A percentile compares a stretch with the other conserved stretches of the same genome.
These are phyloP conservation scores for Stenotaenia linearis DNA, from an alignment of 2,888 invertebrate species.

Conservation along the genomic window DNA sequence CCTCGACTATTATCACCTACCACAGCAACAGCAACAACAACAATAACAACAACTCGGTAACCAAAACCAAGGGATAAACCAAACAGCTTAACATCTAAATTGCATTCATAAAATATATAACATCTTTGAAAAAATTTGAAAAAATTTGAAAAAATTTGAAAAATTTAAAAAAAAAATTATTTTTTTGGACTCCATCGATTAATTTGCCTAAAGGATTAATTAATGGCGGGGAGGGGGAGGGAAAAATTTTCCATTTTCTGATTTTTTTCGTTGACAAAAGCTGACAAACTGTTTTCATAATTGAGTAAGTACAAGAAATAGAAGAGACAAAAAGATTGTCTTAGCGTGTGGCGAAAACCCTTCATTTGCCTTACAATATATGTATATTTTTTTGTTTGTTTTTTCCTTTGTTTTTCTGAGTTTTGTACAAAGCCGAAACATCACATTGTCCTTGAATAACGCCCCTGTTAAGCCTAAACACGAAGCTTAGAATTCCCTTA, in stretches of 20 bases:
- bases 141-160: background rate
- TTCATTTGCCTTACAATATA: background rate
- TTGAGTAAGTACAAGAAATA: slow-evolving; percentile 12
- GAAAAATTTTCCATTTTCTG: background rate
- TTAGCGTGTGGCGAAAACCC: slow-evolving; percentile 12
- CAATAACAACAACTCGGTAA: background rate
- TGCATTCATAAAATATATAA: background rate
- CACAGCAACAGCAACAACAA: slow-evolving; percentile 9
- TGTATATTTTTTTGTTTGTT: background rate
- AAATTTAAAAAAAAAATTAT: background rate
- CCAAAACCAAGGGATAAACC: background rate
- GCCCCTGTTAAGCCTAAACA: background rate
- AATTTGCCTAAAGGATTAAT: background rate
- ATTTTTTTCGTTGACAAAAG: background rate
- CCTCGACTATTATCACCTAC: slow-evolving; percentile 6
- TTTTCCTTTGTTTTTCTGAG: background rate
- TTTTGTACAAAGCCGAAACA: background rate
- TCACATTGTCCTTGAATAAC: background rate
- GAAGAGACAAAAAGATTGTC: slow-evolving; percentile 26
- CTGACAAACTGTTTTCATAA: slow-evolving; percentile 18
- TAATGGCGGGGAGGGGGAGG: background rate
- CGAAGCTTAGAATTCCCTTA: background rate
- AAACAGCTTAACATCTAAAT: background rate
- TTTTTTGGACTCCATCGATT: background rate
- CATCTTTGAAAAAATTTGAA: background rate